Base-by-base conservation (phyloP, 2,888 invertebrate species). In the Volucella inflata region DNA sequence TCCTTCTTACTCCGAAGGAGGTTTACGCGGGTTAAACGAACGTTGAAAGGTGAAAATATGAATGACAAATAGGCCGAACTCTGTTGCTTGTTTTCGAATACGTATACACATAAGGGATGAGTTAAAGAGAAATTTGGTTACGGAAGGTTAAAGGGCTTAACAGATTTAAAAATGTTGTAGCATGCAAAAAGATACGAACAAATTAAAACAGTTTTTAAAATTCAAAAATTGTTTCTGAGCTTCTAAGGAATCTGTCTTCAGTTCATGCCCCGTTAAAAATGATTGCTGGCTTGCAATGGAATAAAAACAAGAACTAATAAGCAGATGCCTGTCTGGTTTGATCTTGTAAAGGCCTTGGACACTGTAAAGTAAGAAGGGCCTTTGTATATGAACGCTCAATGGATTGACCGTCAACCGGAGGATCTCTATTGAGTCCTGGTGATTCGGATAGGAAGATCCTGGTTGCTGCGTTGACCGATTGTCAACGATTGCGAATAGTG, bases 31-130 rank as follows among this genome's bases (percentile, higher is more conserved):
- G 50, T 38, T 64, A 38, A 55, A 44, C 17, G 55, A 38, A 53
- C 17, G n/a, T 12, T 53, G 17, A 16, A 38, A 67, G 53, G 67
- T 67, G 67, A 51, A 51, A 65, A 55, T 55, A 36, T 21, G 65
- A 42, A 51, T 65, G 40, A 21, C 65, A 65, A 51, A 17, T 65
- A 40, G 11, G 11, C 8, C 8, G 36, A 36, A 64, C 59, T 42
- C 30, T n/a, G 36, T 16, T 42, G 4, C 40, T 40, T 16, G 14
- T 16, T n/a, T n/a, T n/a, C n/a, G n/a, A n/a, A 57, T 16, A 40
- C 0, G 16, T 8, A 40, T 1, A 40, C 12, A 42, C 14, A 17
- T 17, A 42, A 6, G 12, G 8, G 10, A 53, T 9, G 12, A 6
- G 9, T 21, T 10, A 11, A 30, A 8, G 10, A 16, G 11, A 2